Evolutionary conservation across 2,888 invertebrate genomes (phyloP), one percentile per base, ranked within the genome.

Genomic region (Sarcophaga subvicina): DNA sequence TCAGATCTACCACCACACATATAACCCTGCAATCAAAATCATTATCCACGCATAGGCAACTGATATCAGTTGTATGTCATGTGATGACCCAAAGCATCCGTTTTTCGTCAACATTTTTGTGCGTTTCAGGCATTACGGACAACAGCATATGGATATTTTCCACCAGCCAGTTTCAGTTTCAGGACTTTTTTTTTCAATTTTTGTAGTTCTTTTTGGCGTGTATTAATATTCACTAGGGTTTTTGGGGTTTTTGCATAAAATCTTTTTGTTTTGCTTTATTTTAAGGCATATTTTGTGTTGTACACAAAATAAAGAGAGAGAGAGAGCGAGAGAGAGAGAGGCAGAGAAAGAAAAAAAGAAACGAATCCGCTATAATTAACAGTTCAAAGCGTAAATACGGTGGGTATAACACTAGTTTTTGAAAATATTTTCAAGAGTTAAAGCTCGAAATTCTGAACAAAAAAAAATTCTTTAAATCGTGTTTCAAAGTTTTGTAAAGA

Each of bases 11-110:
- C 17, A 2, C 17, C 37, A 8, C 10, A 37, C 37, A 37, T 37
- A 37, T 37, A 37, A 37, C 2, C 12, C 17, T 54, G 3, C 49
- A 64, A 72, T 37, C 27, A 80, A 80, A 73, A 45, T 59, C 22
- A 60, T 59, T 72, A 45, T n/a, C 27, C 45, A 49, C 25, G 14
- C 54, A 25, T 45, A 17, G 70, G 45, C 54, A 60, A 45, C 3
- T 62, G 59, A 60, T 77, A 59, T 67, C 54, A 37, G 45, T n/a
- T 78, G 78, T 47, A 25, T 69, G 10, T 69, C 69, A 78, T 69
- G 22, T 37, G 22, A 60, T 60, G 67, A 69, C 77, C 67, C 22
- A 37, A 77, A 60, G 45, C 77, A 17, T 22, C 11, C 69, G 62
- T 69, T 54, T 78, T 62, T 22, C 78, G 37, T 69, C 69, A 62